Evolutionary conservation across 2,113 vertebrate genomes (phyloP).

Genomic region (Syngnathus floridae): DNA sequence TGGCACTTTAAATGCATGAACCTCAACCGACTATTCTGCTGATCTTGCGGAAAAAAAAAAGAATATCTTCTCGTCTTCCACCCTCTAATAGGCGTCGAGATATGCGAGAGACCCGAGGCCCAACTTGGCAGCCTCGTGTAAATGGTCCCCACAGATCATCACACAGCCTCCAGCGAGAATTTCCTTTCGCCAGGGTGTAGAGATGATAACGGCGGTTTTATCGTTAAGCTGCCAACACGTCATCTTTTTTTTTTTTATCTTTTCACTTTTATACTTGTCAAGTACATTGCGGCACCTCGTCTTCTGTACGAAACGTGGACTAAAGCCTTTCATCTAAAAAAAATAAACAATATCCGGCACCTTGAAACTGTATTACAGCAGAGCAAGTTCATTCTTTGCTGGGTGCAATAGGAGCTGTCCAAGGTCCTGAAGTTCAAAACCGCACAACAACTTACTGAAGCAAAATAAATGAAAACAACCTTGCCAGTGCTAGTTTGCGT

Average conservation of each 20-base stretch:
- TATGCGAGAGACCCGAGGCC: neutral
- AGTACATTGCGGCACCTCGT: no score
- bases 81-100: neutral
- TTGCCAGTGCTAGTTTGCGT: neutral
- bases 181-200: neutral
- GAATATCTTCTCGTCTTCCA: neutral
- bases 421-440: conserved; percentile 34
- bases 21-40: neutral
- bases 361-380: neutral
- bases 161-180: neutral
- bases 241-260: no score
- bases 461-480: neutral
- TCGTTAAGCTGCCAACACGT: neutral
- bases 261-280: no score
- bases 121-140: neutral
- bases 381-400: neutral
- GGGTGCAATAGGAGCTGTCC: conserved; percentile 28
- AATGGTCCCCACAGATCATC: conserved; percentile 1
- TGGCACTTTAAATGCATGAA: conserved; percentile 6
- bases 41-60: neutral
- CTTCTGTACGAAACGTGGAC: no score
- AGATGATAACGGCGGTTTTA: neutral
- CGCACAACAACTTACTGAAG: neutral
- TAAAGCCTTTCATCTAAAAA: neutral
- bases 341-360: neutral